Conservation (phyloP, 2,113 vertebrate species). For the Callipepla squamata region DNA sequence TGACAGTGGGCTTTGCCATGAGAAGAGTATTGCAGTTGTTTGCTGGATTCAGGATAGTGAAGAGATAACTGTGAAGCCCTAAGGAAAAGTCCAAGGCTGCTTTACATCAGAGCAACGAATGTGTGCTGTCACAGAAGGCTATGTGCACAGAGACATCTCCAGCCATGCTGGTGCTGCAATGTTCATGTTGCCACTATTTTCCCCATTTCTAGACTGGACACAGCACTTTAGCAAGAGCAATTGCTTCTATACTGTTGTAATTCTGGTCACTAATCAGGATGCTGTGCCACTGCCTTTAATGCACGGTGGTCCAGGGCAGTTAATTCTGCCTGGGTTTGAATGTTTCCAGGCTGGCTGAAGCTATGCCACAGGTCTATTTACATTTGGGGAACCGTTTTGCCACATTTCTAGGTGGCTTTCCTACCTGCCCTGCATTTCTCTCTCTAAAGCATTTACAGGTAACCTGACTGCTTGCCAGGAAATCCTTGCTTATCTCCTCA, state of each 20-base stretch:
- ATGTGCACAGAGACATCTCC: background rate
- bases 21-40: background rate
- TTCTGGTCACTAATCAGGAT: background rate
- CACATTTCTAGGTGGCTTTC: conserved; percentile 3
- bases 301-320: background rate
- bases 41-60: background rate
- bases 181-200: accelerated
- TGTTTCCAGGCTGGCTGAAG: background rate
- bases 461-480: background rate
- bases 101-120: background rate
- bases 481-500: background rate
- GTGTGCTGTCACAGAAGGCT: accelerated
- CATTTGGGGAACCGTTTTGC: background rate
- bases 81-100: accelerated
- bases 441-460: conserved; percentile 6
- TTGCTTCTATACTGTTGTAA: background rate
- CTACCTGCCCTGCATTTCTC: background rate
- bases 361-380: background rate
- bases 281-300: background rate
- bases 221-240: background rate
- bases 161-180: background rate
- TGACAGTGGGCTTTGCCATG: background rate
- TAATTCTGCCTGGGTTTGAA: background rate
- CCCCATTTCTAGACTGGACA: background rate
- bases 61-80: background rate